Evolutionary conservation across 2,888 invertebrate genomes (phyloP).

Genomic region (Drosophila anceps): DNA sequence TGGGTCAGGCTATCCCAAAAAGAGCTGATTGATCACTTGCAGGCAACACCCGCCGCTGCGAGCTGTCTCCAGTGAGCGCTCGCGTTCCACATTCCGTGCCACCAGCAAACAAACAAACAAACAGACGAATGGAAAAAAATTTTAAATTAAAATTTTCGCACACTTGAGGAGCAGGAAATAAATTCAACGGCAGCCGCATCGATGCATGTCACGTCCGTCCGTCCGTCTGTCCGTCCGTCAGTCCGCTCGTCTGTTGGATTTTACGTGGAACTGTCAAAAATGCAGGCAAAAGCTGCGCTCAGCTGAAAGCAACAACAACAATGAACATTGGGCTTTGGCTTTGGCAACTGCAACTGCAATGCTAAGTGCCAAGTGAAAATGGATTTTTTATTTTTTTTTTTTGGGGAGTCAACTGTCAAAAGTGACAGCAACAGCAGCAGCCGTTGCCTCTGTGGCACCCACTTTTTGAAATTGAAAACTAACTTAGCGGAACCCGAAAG

Average conservation of each 20-base stretch:
- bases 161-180: slow-evolving; percentile 76
- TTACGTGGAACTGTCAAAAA: slow-evolving; percentile 82
- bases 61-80: slow-evolving; percentile 4
- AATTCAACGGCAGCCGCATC: slow-evolving; percentile 77
- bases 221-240: slow-evolving; percentile 12
- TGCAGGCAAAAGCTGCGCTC: slow-evolving; percentile 70
- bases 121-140: slow-evolving; percentile 42
- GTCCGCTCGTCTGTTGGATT: slow-evolving; percentile 46
- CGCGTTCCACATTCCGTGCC: slow-evolving; percentile 48
- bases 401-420: slow-evolving; percentile 80
- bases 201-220: slow-evolving; percentile 78
- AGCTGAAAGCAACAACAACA: slow-evolving; percentile 39
- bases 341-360: slow-evolving; percentile 56
- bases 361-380: slow-evolving; percentile 81
- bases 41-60: slow-evolving; percentile 36
- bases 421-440: slow-evolving; percentile 67
- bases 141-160: slow-evolving; percentile 82
- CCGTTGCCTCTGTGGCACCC: slow-evolving; percentile 68
- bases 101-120: slow-evolving; percentile 18
- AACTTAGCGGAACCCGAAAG: slow-evolving; percentile 78
- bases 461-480: slow-evolving; percentile 79
- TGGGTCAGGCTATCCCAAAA: slow-evolving; percentile 5
- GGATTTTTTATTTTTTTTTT: slow-evolving; percentile 52
- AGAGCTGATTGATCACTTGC: slow-evolving; percentile 63
- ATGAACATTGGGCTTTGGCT: slow-evolving; percentile 21